Conservation (phyloP, 1,140 invertebrate genomes). For the Eupeodes corollae region DNA sequence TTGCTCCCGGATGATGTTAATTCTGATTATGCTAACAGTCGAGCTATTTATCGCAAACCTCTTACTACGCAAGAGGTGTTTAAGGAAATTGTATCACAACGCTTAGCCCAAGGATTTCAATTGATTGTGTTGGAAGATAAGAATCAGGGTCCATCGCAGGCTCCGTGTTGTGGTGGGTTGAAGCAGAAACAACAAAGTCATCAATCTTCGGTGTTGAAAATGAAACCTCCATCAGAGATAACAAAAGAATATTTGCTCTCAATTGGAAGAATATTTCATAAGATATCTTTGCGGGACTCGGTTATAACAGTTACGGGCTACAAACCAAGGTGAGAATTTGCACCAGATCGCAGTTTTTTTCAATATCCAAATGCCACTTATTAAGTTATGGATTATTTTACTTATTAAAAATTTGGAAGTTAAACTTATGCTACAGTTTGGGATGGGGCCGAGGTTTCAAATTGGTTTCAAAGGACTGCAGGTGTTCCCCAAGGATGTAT, state of each 20-base stretch:
- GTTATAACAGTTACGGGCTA: slow-evolving; percentile 88
- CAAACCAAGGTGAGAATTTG: slow-evolving; percentile 62
- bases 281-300: slow-evolving; percentile 67
- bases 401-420: too few relatives aligned
- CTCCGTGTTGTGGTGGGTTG: slow-evolving; percentile 38
- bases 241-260: slow-evolving; percentile 73
- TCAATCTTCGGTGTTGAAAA: slow-evolving; percentile 29
- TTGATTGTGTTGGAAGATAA: slow-evolving; percentile 31
- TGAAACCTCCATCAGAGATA: slow-evolving; percentile 35
- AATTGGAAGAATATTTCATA: slow-evolving; percentile 92
- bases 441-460: too few relatives aligned
- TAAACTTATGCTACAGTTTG: too few relatives aligned
- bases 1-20: slow-evolving; percentile 85
- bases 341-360: too few relatives aligned
- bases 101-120: slow-evolving; percentile 58
- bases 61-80: slow-evolving; percentile 79
- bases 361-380: too few relatives aligned
- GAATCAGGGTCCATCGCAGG: slow-evolving; percentile 6
- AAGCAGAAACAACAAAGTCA: slow-evolving; percentile 15
- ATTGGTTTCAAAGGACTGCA: too few relatives aligned
- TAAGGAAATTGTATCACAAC: slow-evolving; percentile 80
- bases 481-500: too few relatives aligned
- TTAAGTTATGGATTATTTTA: too few relatives aligned
- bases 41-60: slow-evolving; percentile 67
- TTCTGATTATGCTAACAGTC: slow-evolving; percentile 69